These are phyloP conservation scores for Oscheius onirici DNA, from an alignment of 2,888 invertebrate species.

Conservation along the genomic window DNA sequence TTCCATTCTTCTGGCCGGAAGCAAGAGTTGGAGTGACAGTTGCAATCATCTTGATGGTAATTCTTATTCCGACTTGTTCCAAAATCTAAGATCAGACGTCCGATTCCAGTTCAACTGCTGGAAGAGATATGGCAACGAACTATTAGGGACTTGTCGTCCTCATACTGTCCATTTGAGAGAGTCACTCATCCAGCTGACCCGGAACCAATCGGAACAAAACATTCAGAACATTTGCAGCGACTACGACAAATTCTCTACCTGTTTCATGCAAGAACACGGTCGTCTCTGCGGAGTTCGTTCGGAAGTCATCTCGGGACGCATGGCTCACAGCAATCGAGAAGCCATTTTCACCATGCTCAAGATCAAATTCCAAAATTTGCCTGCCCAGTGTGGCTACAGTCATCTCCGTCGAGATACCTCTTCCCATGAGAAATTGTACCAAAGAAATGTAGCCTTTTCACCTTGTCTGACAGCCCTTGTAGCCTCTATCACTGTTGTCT, in stretches of 20 bases:
- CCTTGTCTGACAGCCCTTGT: not conserved
- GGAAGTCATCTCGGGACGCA: conserved; percentile 49
- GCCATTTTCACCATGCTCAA: conserved; percentile 59
- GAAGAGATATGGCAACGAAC: conserved; percentile 49
- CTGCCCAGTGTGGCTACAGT: conserved; percentile 44
- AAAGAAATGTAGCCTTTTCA: not conserved
- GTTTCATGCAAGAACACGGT: conserved; percentile 48
- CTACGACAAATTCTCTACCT: conserved; percentile 35
- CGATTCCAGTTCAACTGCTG: conserved; percentile 52
- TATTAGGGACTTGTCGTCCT: conserved; percentile 40
- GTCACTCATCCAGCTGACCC: conserved; percentile 42
- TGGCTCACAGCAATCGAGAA: conserved; percentile 52
- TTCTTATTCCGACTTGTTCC: not conserved
- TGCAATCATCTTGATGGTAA: conserved; percentile 27
- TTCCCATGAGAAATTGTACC: conserved; percentile 35
- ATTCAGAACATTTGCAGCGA: conserved; percentile 49
- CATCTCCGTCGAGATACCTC: conserved; percentile 49
- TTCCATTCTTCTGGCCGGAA: conserved; percentile 47
- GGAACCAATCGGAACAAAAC: conserved; percentile 46
- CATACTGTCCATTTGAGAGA: conserved; percentile 40
- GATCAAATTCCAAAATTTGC: conserved; percentile 46
- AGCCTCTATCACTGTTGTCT: not conserved
- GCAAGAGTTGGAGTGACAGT: conserved; percentile 34
- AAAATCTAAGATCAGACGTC: conserved; percentile 38
- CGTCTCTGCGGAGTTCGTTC: conserved; percentile 53